Percentiles rank a stretch among this genome's conserved stretches.
Conservation (phyloP, 2,797 vertebrate genomes). For the Adrianichthys oophorus region DNA sequence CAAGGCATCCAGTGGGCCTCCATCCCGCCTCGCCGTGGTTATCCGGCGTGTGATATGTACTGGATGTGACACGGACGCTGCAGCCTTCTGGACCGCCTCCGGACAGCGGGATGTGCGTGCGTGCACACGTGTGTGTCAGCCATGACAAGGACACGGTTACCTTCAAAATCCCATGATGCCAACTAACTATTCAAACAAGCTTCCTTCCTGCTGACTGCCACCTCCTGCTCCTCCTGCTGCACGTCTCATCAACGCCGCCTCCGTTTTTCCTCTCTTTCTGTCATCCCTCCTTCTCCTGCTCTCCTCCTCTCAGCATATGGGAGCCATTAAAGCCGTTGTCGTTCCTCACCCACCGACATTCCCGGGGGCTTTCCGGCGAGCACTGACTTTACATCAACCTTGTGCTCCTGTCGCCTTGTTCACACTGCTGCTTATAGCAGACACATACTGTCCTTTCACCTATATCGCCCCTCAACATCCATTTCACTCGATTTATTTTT, state of each 20-base stretch:
- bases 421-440: slow-evolving; percentile 35
- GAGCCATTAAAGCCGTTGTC: slow-evolving; percentile 73
- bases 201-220: slow-evolving; percentile 49
- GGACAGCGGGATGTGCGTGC: slow-evolving; percentile 41
- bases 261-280: slow-evolving; percentile 15
- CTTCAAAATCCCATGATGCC: slow-evolving; percentile 75
- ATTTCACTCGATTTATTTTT: not conserved
- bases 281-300: slow-evolving; percentile 14
- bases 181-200: slow-evolving; percentile 55
- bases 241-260: slow-evolving; percentile 13
- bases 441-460: slow-evolving; percentile 21
- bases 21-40: slow-evolving; percentile 62
- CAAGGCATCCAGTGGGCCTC: slow-evolving; percentile 53
- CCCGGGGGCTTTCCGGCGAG: slow-evolving; percentile 73
- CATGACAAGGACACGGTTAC: slow-evolving; percentile 76
- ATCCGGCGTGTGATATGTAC: slow-evolving; percentile 64
- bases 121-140: slow-evolving; percentile 16
- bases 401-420: slow-evolving; percentile 58
- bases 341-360: slow-evolving; percentile 73
- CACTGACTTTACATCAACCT: slow-evolving; percentile 75
- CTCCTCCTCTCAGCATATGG: slow-evolving; percentile 65
- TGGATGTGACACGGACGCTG: slow-evolving; percentile 74
- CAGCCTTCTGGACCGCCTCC: slow-evolving; percentile 63
- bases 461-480: slow-evolving; percentile 10
- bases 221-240: slow-evolving; percentile 23